phyloP scores from a whole-genome alignment of 2,113 vertebrate genomes.

The Dipodomys stephensi region DNA sequence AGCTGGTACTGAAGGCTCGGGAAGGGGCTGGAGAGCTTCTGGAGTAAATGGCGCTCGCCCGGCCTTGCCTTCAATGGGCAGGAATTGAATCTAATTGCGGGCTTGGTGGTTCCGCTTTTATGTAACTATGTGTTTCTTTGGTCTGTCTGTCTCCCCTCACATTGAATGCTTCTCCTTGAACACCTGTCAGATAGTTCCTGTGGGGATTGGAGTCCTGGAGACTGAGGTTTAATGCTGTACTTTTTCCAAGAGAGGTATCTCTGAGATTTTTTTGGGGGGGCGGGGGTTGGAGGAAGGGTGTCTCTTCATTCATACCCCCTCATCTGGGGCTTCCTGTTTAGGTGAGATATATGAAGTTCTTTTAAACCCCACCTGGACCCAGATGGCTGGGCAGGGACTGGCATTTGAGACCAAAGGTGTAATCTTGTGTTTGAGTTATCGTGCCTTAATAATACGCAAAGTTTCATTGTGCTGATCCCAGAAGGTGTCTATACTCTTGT shows the following conservation, averaged over 20 bases:
- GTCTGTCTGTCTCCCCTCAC: not conserved
- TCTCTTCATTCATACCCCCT: rapidly evolving
- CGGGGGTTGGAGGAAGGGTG: too few relatives aligned
- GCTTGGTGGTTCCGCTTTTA: constrained; percentile 60
- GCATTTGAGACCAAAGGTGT: not conserved
- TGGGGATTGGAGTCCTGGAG: constrained; percentile 27
- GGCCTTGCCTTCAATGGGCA: constrained; percentile 73
- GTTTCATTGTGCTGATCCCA: too few relatives aligned
- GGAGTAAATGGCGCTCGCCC: constrained; percentile 68
- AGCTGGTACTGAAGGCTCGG: constrained; percentile 81
- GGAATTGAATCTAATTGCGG: constrained; percentile 67
- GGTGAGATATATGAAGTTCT: too few relatives aligned
- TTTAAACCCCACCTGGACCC: too few relatives aligned
- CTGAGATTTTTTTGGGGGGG: not conserved
- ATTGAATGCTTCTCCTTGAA: constrained; percentile 45
- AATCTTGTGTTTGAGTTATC: too few relatives aligned
- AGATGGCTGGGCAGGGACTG: not conserved
- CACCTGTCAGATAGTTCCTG: constrained; percentile 41
- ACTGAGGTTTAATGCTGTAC: not conserved
- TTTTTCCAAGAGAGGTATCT: not conserved
- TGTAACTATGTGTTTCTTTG: constrained; percentile 72
- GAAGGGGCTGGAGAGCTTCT: constrained; percentile 73
- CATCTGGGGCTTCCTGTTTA: not conserved
- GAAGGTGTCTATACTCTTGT: too few relatives aligned
- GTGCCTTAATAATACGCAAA: too few relatives aligned